Conservation (phyloP, 2,797 vertebrate species). For the Cheirogaleus major region DNA sequence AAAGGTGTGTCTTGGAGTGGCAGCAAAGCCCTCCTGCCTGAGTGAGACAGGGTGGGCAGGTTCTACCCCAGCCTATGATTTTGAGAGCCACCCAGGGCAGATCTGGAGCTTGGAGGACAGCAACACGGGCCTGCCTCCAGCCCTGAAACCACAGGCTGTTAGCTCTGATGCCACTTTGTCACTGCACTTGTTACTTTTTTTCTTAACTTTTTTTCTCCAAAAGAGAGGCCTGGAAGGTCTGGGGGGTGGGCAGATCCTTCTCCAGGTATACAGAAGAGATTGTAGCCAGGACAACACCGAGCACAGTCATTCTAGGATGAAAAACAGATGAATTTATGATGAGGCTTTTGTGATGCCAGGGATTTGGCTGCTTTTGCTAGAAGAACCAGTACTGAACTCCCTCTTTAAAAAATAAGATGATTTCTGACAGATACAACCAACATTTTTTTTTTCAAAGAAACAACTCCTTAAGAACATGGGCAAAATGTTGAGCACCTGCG, state of each 20-base stretch:
- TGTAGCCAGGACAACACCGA: neutral
- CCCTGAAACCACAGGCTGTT: neutral
- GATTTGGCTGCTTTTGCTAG: constrained; percentile 20
- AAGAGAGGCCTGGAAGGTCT: neutral
- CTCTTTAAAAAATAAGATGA: constrained; percentile 59
- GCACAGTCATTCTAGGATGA: neutral
- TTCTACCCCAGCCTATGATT: neutral
- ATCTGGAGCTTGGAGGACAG: neutral
- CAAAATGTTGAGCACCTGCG: neutral
- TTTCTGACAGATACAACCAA: constrained; percentile 51
- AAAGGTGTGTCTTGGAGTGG: neutral
- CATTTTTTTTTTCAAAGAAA: neutral
- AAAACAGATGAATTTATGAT: neutral
- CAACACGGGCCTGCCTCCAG: neutral
- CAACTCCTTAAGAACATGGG: constrained; percentile 6
- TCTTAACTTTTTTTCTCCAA: neutral
- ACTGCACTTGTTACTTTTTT: neutral
- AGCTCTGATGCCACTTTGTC: neutral
- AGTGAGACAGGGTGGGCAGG: neutral
- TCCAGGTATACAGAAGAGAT: neutral
- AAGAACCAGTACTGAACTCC: neutral
- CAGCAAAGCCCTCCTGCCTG: neutral
- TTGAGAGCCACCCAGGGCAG: neutral
- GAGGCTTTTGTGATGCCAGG: neutral
- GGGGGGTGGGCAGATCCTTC: neutral